Conservation (phyloP, 2,797 vertebrate genomes). For the Microctenopoma stevenorrisi region DNA sequence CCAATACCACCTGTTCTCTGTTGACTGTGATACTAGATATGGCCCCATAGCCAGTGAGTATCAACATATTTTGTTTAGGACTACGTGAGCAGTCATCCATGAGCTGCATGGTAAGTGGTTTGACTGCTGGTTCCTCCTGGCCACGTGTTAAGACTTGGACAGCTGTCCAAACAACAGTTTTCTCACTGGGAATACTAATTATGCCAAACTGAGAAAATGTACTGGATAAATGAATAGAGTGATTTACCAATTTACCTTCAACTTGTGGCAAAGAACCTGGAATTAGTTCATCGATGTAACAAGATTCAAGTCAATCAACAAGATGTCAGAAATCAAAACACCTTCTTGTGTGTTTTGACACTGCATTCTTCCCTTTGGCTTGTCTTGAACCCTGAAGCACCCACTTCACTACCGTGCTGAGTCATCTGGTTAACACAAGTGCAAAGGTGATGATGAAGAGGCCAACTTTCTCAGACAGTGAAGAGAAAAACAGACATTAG, state of each 20-base stretch:
- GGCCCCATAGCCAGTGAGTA: neutral
- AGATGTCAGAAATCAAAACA: neutral
- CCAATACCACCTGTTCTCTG: neutral
- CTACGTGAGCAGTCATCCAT: too few species aligned
- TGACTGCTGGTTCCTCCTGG: too few species aligned
- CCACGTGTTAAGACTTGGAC: too few species aligned
- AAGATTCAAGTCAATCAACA: too few species aligned
- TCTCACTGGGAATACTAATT: too few species aligned
- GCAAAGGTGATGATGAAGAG: slow-evolving; percentile 14
- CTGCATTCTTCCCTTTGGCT: slow-evolving; percentile 15
- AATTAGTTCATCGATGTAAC: too few species aligned
- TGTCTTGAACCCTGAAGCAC: slow-evolving; percentile 23
- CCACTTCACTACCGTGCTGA: slow-evolving; percentile 21
- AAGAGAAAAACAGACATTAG: slow-evolving; percentile 48
- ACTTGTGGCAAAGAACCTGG: too few species aligned
- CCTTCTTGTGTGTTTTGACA: neutral
- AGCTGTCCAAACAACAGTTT: too few species aligned
- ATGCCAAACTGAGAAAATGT: too few species aligned
- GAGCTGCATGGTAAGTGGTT: too few species aligned
- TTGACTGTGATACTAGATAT: neutral
- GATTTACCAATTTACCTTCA: too few species aligned
- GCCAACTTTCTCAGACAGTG: slow-evolving; percentile 20
- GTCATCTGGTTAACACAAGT: slow-evolving; percentile 51
- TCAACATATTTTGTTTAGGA: neutral
- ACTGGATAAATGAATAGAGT: too few species aligned